Evolutionary conservation across 2,888 invertebrate species (phyloP), one percentile per base, ranked within the genome.

Genomic region (Chalcis sispes): DNA sequence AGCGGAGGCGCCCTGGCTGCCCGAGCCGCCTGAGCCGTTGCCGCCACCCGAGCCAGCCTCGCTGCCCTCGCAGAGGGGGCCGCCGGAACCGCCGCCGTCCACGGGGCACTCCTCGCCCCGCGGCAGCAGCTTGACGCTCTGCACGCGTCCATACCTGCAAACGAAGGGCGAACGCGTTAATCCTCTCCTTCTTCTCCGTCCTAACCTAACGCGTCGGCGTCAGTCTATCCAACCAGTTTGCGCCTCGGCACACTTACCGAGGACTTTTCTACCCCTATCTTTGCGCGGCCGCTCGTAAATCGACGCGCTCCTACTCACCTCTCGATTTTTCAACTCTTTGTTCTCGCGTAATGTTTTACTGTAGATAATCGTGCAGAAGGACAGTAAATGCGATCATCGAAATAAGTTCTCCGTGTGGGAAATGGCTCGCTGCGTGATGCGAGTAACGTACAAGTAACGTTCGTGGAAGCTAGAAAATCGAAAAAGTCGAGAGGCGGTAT

Each of bases 91-190:
- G 69, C 85, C 83, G 81, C 88, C 88, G 82, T 88, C 89, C 88
- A 87, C 88, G 85, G 88, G 87, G 85, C 89, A 88, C 80, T 87
- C 88, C 81, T 89, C 88, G 89, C 90, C 89, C 89, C 90, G 90
- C 85, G 94, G 93, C 92, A 96, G 92, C 91, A 97, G 92, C 91
- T 96, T 96, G 92, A 96, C 96, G 93, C 95, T 97, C 92, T 97
- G 97, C 91, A 97, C 97, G 92, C 96, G 96, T 92, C 97, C 97
- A 96, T 96, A 97, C 92, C 97, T 97, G 92, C 73, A n/a, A 92
- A 92, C 54, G 79, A 56, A 65, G 54, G n/a, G n/a, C n/a, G n/a
- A n/a, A n/a, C n/a, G n/a, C n/a, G n/a, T n/a, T n/a, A n/a, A n/a
- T n/a, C n/a, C n/a, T n/a, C n/a, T n/a, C n/a, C n/a, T n/a, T n/a